These are phyloP conservation scores for Gadus macrocephalus DNA, from an alignment of 2,113 vertebrate species.

Conservation along the genomic window DNA sequence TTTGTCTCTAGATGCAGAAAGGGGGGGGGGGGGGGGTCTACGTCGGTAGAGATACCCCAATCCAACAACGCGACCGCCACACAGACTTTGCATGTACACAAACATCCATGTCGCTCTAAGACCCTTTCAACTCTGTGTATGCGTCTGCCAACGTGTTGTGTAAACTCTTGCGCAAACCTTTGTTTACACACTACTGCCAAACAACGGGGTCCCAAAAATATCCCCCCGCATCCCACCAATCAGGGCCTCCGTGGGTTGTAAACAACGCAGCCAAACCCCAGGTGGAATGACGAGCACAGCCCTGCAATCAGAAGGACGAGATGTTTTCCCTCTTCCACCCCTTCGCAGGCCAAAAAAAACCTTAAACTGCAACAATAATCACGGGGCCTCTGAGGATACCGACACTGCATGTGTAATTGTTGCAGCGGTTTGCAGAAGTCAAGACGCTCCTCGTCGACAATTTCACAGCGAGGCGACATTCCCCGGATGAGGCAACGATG, in stretches of 20 bases:
- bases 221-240: constrained; percentile 20
- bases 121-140: too few relatives aligned
- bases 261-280: constrained; percentile 28
- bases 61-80: constrained; percentile 16
- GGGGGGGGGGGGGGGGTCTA: not conserved
- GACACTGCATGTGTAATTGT: constrained; percentile 19
- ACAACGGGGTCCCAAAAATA: constrained; percentile 37
- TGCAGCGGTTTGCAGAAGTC: constrained; percentile 47
- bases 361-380: constrained; percentile 45
- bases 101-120: too few relatives aligned
- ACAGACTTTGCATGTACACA: not conserved
- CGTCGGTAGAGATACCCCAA: constrained; percentile 23
- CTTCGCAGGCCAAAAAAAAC: constrained; percentile 33
- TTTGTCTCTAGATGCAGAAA: constrained; percentile 14
- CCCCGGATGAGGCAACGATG: constrained; percentile 19
- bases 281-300: constrained; percentile 8
- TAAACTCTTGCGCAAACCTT: constrained; percentile 34
- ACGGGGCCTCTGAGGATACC: constrained; percentile 32
- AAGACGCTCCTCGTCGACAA: constrained; percentile 1
- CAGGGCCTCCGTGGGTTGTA: constrained; percentile 19
- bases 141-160: constrained; percentile 16
- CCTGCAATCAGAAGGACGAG: too few relatives aligned
- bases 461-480: too few relatives aligned
- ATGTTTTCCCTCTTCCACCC: not conserved
- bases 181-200: constrained; percentile 41